These are phyloP conservation scores for Brenthis hecate DNA, from an alignment of 2,888 invertebrate genomes.

Conservation along the genomic window DNA sequence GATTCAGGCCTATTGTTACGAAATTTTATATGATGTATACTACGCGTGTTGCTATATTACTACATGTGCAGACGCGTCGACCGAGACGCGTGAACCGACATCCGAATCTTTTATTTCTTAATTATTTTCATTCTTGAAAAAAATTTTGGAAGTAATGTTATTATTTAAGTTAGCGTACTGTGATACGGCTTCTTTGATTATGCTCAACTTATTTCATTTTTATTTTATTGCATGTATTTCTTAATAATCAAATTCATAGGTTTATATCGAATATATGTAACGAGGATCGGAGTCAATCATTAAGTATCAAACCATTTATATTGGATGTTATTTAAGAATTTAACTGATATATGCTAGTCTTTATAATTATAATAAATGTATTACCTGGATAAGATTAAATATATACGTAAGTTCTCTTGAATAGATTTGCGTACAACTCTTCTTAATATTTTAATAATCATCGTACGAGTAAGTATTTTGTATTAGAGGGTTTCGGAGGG, in stretches of 20 bases:
- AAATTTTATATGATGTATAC: slow-evolving; percentile 35
- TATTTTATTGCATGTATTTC: slow-evolving; percentile 53
- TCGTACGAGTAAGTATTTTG: slow-evolving; percentile 57
- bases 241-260: slow-evolving; percentile 50
- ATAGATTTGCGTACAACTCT: slow-evolving; percentile 57
- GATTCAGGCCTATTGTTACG: slow-evolving; percentile 51
- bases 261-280: slow-evolving; percentile 42
- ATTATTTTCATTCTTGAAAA: slow-evolving; percentile 13
- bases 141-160: slow-evolving; percentile 45
- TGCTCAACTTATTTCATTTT: slow-evolving; percentile 66
- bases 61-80: slow-evolving; percentile 24
- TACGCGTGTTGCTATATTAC: slow-evolving; percentile 27
- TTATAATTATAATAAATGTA: slow-evolving; percentile 69
- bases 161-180: slow-evolving; percentile 74
- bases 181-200: slow-evolving; percentile 75
- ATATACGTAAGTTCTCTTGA: slow-evolving; percentile 65
- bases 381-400: slow-evolving; percentile 57
- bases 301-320: slow-evolving; percentile 54
- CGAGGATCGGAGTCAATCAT: slow-evolving; percentile 41
- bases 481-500: slow-evolving; percentile 45
- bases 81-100: slow-evolving; percentile 2
- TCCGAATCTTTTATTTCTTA: slow-evolving; percentile 8
- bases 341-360: slow-evolving; percentile 81
- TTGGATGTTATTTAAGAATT: slow-evolving; percentile 59
- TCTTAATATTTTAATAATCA: slow-evolving; percentile 62